Evolutionary conservation across 2,888 invertebrate species (phyloP).

Genomic region (Archaeoteleia sp.): DNA sequence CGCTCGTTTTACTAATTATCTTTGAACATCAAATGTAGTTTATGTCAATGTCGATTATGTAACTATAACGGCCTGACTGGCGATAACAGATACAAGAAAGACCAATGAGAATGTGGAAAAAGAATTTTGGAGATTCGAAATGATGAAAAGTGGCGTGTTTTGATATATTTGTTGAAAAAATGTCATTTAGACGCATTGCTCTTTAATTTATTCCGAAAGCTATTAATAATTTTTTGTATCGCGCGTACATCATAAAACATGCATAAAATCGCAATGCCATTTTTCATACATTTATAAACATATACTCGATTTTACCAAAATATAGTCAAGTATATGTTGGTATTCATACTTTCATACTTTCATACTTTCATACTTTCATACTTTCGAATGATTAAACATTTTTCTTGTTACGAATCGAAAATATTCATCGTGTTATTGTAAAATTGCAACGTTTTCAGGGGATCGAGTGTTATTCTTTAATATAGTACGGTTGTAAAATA

Average conservation of each 20-base stretch:
- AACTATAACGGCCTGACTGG: constrained; percentile 41
- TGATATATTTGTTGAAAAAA: constrained; percentile 24
- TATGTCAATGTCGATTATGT: constrained; percentile 34
- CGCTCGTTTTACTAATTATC: constrained; percentile 18
- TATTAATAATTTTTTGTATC: too few relatives aligned
- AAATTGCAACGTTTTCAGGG: constrained; percentile 5
- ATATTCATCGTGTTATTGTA: constrained; percentile 29
- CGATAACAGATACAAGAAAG: background rate
- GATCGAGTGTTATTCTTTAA: too few relatives aligned
- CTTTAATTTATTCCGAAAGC: too few relatives aligned
- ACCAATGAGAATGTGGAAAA: background rate
- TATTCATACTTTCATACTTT: too few relatives aligned
- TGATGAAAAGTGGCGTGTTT: constrained; percentile 37
- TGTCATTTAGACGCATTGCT: too few relatives aligned
- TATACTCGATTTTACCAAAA: constrained; percentile 26
- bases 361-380: constrained; percentile 50
- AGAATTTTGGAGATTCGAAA: constrained; percentile 46
- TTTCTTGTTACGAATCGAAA: constrained; percentile 32
- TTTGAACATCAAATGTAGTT: constrained; percentile 33
- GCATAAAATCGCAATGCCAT: background rate
- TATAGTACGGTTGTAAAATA: too few relatives aligned
- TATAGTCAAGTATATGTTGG: too few relatives aligned
- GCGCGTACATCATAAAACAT: too few relatives aligned
- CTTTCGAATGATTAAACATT: constrained; percentile 47
- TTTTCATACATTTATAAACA: background rate